Evolutionary conservation across 1,140 invertebrate species (phyloP).

Genomic region (Meteorus sp.): DNA sequence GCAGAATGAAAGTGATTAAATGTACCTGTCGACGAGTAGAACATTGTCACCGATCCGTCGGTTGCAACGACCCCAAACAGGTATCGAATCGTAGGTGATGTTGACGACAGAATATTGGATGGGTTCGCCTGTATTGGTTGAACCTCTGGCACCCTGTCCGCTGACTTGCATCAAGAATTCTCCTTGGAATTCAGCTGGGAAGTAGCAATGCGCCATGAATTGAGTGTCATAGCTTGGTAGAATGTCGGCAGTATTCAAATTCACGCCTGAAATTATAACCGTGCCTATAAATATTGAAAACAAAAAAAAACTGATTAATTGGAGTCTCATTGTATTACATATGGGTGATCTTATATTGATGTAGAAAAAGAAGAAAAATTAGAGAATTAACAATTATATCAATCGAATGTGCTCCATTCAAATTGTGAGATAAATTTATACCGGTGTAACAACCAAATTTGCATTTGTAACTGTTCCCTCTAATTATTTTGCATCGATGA

Average conservation of each 20-base stretch:
- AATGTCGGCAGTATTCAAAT: conserved; percentile 35
- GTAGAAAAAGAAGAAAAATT: too few relatives aligned
- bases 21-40: conserved; percentile 66
- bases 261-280: conserved; percentile 34
- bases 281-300: conserved; percentile 8
- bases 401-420: too few relatives aligned
- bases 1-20: conserved; percentile 14
- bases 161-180: conserved; percentile 68
- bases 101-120: conserved; percentile 67
- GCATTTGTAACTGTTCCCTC: too few relatives aligned
- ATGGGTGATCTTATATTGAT: too few relatives aligned
- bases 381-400: too few relatives aligned
- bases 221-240: conserved; percentile 35
- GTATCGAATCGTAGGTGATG: conserved; percentile 67
- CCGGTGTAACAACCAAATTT: too few relatives aligned
- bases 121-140: conserved; percentile 51
- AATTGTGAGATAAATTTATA: too few relatives aligned
- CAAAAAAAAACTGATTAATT: too few relatives aligned
- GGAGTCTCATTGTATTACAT: too few relatives aligned
- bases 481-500: neutral
- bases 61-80: conserved; percentile 71
- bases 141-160: conserved; percentile 45
- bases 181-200: conserved; percentile 70
- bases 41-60: conserved; percentile 65
- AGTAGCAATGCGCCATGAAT: conserved; percentile 63